phyloP scores from a whole-genome alignment of 2,888 invertebrate species.

The Hedya salicella region DNA sequence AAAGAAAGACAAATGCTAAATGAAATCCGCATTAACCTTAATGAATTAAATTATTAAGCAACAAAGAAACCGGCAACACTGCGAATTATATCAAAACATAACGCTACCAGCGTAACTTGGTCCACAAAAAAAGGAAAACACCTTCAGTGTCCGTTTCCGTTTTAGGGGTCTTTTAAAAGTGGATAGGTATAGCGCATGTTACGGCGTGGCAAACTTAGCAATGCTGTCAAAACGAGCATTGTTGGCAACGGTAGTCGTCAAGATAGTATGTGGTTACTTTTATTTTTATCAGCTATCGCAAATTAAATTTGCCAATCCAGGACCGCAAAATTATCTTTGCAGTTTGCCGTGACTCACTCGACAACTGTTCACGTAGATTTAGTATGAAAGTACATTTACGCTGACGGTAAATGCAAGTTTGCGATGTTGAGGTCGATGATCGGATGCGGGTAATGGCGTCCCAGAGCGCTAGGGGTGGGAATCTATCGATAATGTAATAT shows the following conservation, averaged over 20 bases:
- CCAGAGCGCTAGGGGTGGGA: constrained; percentile 55
- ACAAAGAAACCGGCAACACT: constrained; percentile 6
- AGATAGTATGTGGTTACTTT: constrained; percentile 11
- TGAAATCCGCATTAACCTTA: constrained; percentile 17
- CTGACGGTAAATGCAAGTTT: constrained; percentile 11
- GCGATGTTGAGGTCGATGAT: constrained; percentile 25
- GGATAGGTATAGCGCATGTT: background rate
- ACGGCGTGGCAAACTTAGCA: constrained; percentile 14
- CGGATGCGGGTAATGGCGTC: constrained; percentile 54
- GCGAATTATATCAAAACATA: constrained; percentile 15
- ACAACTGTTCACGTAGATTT: background rate
- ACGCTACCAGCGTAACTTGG: background rate
- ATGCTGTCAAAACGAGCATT: background rate
- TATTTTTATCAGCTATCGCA: constrained; percentile 1
- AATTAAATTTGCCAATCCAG: constrained; percentile 18
- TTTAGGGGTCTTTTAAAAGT: constrained; percentile 7
- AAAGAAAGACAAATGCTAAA: constrained; percentile 12
- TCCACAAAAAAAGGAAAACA: background rate
- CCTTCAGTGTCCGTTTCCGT: background rate
- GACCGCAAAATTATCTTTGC: constrained; percentile 5
- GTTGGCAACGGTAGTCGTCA: background rate
- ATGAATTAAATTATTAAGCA: constrained; percentile 12
- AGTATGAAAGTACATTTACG: constrained; percentile 13
- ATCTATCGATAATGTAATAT: constrained; percentile 44
- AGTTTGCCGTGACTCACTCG: background rate